phyloP scores from a whole-genome alignment of 2,888 invertebrate genomes.

The Ormia ochracea region DNA sequence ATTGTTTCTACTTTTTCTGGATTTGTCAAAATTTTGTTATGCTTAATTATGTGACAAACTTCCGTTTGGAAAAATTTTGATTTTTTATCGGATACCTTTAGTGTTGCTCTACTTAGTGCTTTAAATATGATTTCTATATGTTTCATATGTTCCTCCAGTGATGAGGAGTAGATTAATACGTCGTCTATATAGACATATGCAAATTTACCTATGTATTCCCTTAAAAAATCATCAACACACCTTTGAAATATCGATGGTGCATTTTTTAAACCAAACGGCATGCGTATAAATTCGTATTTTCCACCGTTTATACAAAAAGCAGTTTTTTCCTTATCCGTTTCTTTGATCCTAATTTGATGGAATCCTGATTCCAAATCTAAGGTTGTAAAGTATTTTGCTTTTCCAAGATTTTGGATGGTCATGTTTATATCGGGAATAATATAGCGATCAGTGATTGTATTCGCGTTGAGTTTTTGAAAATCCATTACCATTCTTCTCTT shows the following conservation, averaged over 20 bases:
- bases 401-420: slow-evolving; percentile 22
- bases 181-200: not conserved
- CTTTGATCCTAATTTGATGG: no score
- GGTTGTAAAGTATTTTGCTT: slow-evolving; percentile 23
- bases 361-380: slow-evolving; percentile 25
- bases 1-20: no score
- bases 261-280: no score
- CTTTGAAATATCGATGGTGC: no score
- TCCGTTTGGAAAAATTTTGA: no score
- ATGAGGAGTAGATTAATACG: slow-evolving; percentile 26
- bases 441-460: slow-evolving; percentile 36
- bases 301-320: not conserved
- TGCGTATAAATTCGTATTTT: no score
- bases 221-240: no score
- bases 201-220: not conserved
- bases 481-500: slow-evolving; percentile 42
- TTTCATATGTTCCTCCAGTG: not conserved
- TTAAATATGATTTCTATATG: no score
- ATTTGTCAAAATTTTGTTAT: no score
- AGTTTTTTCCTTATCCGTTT: slow-evolving; percentile 6
- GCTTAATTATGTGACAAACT: no score
- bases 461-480: slow-evolving; percentile 32
- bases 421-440: slow-evolving; percentile 23
- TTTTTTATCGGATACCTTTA: no score
- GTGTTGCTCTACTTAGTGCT: no score